Percentiles rank a stretch among this genome's conserved stretches.
These are phyloP conservation scores for Paragorgia papillata DNA, from an alignment of 92 coral and sea anemone genomes.

Conservation along the genomic window DNA sequence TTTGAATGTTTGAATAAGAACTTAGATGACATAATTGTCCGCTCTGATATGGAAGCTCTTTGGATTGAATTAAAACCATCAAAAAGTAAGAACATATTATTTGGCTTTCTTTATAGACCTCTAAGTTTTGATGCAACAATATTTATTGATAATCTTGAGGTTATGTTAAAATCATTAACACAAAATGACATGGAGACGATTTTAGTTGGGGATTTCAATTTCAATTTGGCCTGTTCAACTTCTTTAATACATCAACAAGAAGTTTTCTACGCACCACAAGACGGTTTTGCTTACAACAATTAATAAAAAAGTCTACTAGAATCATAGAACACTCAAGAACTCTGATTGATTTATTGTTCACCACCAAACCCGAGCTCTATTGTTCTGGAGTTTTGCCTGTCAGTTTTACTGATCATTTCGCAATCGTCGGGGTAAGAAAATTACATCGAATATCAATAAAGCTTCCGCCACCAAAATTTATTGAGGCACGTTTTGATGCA, in stretches of 20 bases:
- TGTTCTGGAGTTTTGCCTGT: conserved; percentile 32
- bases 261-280: conserved; percentile 15
- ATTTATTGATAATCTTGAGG: conserved; percentile 24
- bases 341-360: conserved; percentile 27
- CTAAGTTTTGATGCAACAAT: conserved; percentile 24
- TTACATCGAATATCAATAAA: conserved; percentile 39
- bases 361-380: conserved; percentile 41
- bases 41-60: conserved; percentile 32
- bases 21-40: background rate
- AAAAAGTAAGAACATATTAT: conserved; percentile 36
- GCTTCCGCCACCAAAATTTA: conserved; percentile 26
- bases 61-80: conserved; percentile 43
- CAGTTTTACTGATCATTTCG: conserved; percentile 41
- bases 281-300: conserved; percentile 16
- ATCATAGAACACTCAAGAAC: conserved; percentile 18
- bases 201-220: conserved; percentile 36
- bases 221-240: conserved; percentile 14
- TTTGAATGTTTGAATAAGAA: conserved; percentile 6
- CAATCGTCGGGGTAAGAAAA: conserved; percentile 33
- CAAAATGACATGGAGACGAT: conserved; percentile 21
- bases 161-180: conserved; percentile 2
- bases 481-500: conserved; percentile 29
- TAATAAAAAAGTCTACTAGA: conserved; percentile 24
- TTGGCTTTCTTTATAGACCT: conserved; percentile 34
- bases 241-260: conserved; percentile 29